A percentile compares a stretch with the other conserved stretches of the same genome.
phyloP scores from a whole-genome alignment of 2,113 vertebrate species.

The Clarias batrachus region DNA sequence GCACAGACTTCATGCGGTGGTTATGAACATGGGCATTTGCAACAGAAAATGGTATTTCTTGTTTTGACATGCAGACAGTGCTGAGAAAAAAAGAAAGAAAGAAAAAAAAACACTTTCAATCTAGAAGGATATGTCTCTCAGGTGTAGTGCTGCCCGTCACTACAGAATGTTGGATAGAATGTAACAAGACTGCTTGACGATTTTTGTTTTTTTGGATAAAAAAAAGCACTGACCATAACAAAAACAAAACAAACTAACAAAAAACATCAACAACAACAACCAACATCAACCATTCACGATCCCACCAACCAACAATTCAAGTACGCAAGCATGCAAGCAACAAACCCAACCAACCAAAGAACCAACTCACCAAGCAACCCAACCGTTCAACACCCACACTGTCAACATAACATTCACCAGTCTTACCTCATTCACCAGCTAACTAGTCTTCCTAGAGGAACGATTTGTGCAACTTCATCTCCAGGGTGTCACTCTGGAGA shows the following conservation, averaged over 20 bases:
- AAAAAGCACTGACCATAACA: background rate
- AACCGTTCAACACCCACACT: background rate
- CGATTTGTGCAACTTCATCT: background rate
- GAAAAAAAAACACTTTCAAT: background rate
- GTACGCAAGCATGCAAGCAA: too few relatives aligned
- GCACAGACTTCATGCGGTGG: background rate
- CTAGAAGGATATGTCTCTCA: constrained; percentile 9
- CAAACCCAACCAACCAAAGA: too few relatives aligned
- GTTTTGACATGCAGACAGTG: constrained; percentile 7
- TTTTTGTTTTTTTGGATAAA: background rate
- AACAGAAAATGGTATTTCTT: background rate
- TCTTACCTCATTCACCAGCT: too few relatives aligned
- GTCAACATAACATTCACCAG: background rate
- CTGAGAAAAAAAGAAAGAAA: background rate
- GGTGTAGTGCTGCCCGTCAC: background rate
- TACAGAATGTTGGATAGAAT: background rate
- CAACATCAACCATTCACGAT: too few relatives aligned
- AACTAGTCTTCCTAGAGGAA: background rate
- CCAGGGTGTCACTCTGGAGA: background rate
- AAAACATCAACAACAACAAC: background rate
- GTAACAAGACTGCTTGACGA: background rate
- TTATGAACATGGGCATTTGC: background rate
- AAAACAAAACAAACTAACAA: background rate
- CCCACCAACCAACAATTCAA: too few relatives aligned
- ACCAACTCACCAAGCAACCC: too few relatives aligned